Base-by-base conservation (phyloP, 2,797 vertebrate species). In the Labeo calbasu region DNA sequence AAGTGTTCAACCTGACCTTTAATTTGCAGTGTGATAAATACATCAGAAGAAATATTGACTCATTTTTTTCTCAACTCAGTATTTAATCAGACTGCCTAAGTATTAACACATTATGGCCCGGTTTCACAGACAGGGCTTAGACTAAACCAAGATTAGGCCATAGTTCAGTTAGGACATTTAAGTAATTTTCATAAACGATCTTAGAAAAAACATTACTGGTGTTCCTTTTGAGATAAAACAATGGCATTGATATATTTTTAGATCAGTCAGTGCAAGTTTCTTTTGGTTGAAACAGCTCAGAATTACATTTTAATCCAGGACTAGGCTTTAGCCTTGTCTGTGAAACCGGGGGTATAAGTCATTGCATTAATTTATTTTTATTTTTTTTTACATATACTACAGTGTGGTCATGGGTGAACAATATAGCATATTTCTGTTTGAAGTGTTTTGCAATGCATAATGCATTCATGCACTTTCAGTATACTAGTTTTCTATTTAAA, bases 1-100 rank as follows among this genome's bases (percentile, higher is more conserved):
- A 68, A 79, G 61, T 15, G 25, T 21, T 48, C 23, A 57, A 32
- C 5, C 36, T 66, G 63, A 79, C 77, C 59, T 51, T 75, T 48
- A 15, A 23, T 76, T 82, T 73, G 9, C 46, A 66, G 28, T 25
- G 46, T 53, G 32, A 65, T 21, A 51, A 75, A 65, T 40, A 14
- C 19, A 53, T 59, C 21, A 6, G 28, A 82, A 32, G 46, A 51
- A 23, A 66, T 19, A 65, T 40, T 8, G 15, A 78, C 10, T 40
- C 21, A 1, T 50, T 50, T 8, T n/a, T 50, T 71, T 61, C 23
- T 63, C 43, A 13, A 63, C 5, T 7, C 5, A 28, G 13, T 48
- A 21, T 71, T 25, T 14, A 15, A 25, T 61, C 13, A 9, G 43
- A 63, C 55, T 61, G 13, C 1, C 32, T 36, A 25, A 25, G 7